Base-by-base conservation (phyloP, 2,797 vertebrate species). In the Distichodus sexfasciatus region DNA sequence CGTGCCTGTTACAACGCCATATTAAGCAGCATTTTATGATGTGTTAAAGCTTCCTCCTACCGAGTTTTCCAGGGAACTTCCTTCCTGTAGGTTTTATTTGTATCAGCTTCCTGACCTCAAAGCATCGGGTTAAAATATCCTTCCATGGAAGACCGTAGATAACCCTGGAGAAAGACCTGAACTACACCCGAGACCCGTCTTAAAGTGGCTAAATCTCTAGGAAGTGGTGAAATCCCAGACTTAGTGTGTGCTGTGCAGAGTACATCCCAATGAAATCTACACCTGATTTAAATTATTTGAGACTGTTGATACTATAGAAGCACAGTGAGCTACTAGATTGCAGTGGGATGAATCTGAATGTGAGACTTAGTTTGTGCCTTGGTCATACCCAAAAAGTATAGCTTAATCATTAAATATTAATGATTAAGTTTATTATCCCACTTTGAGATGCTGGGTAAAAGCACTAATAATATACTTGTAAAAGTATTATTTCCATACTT, bases 91-190 rank as follows among this genome's bases (percentile, higher is more conserved):
- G n/a, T n/a, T n/a, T n/a, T n/a, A 15, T 41, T 50, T 5, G 78
- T 76, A 81, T 84, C 76, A 81, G 38, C 69, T 80, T 82, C 75
- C 79, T 83, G 48, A 66, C 43, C 63, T 66, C 44, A 67, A 71
- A 71, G 40, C 48, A 23, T 38, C 24, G 66, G 66, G 65, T 64
- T 63, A 54, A 48, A 58, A 68, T 10, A 48, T 36, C 60, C 54
- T 69, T 61, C 59, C 65, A 51, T 29, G 71, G 65, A 24, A 51
- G 66, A 51, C 44, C 12, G 21, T 51, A 64, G 71, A 77, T 69
- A 73, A 75, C 50, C 43, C 17, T 24, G 60, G 53, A 60, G 41
- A 65, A 21, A 17, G 47, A 66, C 23, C 46, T 38, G 29, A 26
- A 53, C 53, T 71, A 73, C 46, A 68, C 60, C 47, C 46, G 58